Base-by-base conservation (phyloP, 2,888 invertebrate species). In the Acleris sparsana region DNA sequence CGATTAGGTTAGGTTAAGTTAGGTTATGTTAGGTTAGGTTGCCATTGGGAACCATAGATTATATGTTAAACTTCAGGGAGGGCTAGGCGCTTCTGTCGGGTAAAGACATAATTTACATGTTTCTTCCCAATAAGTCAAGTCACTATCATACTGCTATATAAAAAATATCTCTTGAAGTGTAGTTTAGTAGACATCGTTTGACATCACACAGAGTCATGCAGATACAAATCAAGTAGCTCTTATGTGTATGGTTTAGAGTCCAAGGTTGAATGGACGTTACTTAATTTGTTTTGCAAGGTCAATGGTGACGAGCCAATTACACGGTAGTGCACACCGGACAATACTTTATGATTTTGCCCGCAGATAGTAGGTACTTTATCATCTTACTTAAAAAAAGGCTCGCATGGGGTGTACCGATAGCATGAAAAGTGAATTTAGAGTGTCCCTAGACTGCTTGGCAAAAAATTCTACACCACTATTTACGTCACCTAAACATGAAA, bases 301-400 rank as follows among this genome's bases (percentile, higher is more conserved):
- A 22, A 29, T 9, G 53, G 48, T 62, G 59, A 49, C 58, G 62
- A 43, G 57, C 29, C 53, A 68, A 66, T 66, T 61, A 57, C 52
- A 66, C 62, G 62, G 66, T 66, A 46, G 46, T 62, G 62, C 29
- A 13, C 66, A 66, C 22, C 46, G 51, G 46, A 65, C 53, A 66
- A 62, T 62, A 52, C 57, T 58, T 57, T 29, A 22, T 22, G 44
- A 20, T 18, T 18, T 22, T 39, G 39, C 60, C 18, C 5, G 56
- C 43, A 46, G 25, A 65, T 61, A 60, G 33, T 61, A 60, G 13
- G 44, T 44, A 43, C 49, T 55, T 20, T 46, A 55, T 46, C 56
- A 46, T 16, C 56, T 60, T 60, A 44, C 43, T 66, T 46, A 39
- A 63, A 57, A 59, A 39, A 60, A 51, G 22, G 43, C 46, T 49